phyloP scores from a whole-genome alignment of 30 jellyfish, hydroid and myxozoan species.

The Cassiopea andromeda region DNA sequence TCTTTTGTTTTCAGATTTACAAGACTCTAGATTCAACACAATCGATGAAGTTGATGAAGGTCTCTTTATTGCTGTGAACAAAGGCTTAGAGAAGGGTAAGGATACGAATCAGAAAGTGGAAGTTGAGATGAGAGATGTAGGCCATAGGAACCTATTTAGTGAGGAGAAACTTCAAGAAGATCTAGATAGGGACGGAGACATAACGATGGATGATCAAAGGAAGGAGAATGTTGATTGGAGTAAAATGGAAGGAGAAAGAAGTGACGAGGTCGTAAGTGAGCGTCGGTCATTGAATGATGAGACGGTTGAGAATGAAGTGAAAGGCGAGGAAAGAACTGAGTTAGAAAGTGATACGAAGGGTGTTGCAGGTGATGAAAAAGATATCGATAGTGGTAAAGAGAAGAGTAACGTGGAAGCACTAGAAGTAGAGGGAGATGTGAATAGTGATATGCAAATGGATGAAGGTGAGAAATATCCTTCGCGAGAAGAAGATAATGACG shows the following conservation, averaged over 20 bases:
- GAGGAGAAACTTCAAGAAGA: conserved; percentile 76
- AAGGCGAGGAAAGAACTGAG: not conserved
- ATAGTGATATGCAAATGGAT: not conserved
- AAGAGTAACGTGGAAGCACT: not conserved
- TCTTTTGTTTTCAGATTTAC: conserved; percentile 47
- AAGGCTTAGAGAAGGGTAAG: conserved; percentile 47
- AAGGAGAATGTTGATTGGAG: conserved; percentile 30
- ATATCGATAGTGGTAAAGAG: not conserved
- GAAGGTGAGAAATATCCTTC: not conserved
- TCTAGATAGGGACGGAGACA: conserved; percentile 7
- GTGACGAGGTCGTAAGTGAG: not conserved
- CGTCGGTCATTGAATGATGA: not conserved
- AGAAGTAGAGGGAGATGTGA: not conserved
- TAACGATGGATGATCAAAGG: conserved; percentile 12
- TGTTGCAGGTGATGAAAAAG: not conserved
- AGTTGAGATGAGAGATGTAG: conserved; percentile 56
- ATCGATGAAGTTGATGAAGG: conserved; percentile 77
- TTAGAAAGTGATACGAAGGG: not conserved
- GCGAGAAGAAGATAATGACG: conserved; percentile 17
- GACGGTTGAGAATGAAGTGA: conserved; percentile 16
- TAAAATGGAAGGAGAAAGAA: conserved; percentile 19
- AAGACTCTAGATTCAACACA: conserved; percentile 71
- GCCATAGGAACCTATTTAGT: conserved; percentile 76
- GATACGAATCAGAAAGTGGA: conserved; percentile 24
- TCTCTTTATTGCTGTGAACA: conserved; percentile 19